Conservation (phyloP, 2,797 vertebrate genomes). For the Bovichtus diacanthus region DNA sequence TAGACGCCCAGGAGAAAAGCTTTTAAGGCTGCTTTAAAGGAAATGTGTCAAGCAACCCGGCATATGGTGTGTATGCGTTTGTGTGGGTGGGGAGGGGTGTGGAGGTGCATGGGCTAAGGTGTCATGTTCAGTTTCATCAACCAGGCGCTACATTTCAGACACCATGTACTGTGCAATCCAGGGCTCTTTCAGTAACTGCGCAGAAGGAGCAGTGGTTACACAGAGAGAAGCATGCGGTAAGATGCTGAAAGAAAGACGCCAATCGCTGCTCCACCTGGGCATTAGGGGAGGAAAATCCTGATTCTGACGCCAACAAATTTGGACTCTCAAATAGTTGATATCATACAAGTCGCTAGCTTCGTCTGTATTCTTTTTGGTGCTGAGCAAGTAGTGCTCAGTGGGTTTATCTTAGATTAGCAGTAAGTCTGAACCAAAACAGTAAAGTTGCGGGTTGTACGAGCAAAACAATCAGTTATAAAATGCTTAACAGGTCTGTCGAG, state of each 20-base stretch:
- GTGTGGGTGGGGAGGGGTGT: constrained; percentile 38
- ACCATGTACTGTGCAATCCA: constrained; percentile 22
- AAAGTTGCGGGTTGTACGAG: no score
- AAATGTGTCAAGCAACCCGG: constrained; percentile 67
- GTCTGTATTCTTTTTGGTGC: no score
- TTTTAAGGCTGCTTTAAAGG: constrained; percentile 77
- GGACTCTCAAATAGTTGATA: not conserved
- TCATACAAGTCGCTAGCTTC: not conserved
- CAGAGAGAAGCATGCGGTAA: not conserved
- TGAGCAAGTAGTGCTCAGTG: no score
- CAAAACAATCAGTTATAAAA: no score
- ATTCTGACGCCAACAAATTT: not conserved
- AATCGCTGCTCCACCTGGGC: not conserved
- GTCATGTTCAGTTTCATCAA: constrained; percentile 73
- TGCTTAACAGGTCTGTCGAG: no score
- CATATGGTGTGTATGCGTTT: constrained; percentile 61
- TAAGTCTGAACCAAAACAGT: no score
- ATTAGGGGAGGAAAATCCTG: constrained; percentile 1
- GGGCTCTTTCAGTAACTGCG: constrained; percentile 21
- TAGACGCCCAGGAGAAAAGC: constrained; percentile 71
- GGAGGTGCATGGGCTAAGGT: constrained; percentile 37
- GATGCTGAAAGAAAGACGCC: not conserved
- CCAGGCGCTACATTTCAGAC: constrained; percentile 44
- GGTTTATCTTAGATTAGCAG: no score
- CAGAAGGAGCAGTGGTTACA: constrained; percentile 18